phyloP scores from a whole-genome alignment of 2,888 invertebrate species.

The Brachycybe producta region DNA sequence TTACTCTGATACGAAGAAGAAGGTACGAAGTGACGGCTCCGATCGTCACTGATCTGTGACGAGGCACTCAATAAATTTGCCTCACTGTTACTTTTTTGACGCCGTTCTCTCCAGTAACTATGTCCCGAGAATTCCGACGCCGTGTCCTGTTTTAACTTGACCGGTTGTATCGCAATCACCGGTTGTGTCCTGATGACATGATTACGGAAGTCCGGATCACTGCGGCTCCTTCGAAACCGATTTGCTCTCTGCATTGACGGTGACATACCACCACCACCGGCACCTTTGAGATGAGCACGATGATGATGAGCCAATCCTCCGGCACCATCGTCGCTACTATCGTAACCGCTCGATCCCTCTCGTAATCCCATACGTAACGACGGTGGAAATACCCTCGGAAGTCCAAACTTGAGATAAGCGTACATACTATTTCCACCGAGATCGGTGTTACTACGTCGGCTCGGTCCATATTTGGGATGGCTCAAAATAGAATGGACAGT shows the following conservation, averaged over 20 bases:
- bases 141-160: conserved; percentile 6
- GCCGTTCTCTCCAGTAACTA: conserved; percentile 21
- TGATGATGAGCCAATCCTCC: conserved; percentile 7
- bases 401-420: conserved; percentile 83
- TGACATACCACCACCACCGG: too few species aligned
- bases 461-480: conserved; percentile 75
- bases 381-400: conserved; percentile 81
- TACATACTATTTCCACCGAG: conserved; percentile 60
- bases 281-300: background rate
- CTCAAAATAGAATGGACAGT: conserved; percentile 81
- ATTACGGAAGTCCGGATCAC: conserved; percentile 72
- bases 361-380: conserved; percentile 33
- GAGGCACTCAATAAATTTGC: conserved; percentile 54
- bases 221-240: conserved; percentile 44
- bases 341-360: conserved; percentile 83
- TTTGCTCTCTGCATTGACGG: conserved; percentile 7
- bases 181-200: conserved; percentile 36
- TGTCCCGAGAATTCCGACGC: conserved; percentile 15
- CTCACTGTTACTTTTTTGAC: conserved; percentile 49
- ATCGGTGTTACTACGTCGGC: conserved; percentile 32
- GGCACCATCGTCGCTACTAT: conserved; percentile 60
- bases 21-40: background rate
- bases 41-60: conserved; percentile 21
- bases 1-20: too few species aligned
- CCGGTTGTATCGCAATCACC: background rate